A percentile compares a stretch with the other conserved stretches of the same genome.
These are phyloP conservation scores for Gorsachius goisagi DNA, from an alignment of 2,113 vertebrate genomes.

Conservation along the genomic window DNA sequence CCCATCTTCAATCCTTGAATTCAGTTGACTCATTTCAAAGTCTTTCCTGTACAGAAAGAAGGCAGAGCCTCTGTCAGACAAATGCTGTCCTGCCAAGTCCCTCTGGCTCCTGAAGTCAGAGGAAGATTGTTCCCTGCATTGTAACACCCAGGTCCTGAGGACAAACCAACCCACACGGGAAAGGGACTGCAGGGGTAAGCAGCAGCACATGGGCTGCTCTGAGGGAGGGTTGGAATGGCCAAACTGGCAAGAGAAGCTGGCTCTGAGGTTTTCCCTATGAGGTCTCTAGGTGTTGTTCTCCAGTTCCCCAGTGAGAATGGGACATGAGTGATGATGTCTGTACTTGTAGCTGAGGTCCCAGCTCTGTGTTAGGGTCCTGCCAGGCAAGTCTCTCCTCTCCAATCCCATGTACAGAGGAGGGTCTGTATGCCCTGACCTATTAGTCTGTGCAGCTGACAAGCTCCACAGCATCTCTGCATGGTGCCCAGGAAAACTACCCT, in stretches of 20 bases:
- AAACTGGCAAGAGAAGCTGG: not conserved
- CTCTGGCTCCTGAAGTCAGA: not conserved
- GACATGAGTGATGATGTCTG: not conserved
- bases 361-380: not conserved
- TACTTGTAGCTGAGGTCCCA: not conserved
- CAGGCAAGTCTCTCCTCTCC: not conserved
- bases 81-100: not conserved
- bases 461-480: not conserved
- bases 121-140: not conserved
- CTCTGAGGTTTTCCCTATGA: not conserved
- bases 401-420: not conserved
- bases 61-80: not conserved
- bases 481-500: not conserved
- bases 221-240: not conserved
- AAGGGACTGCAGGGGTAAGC: not conserved
- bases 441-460: not conserved
- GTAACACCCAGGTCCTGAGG: not conserved
- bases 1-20: conserved; percentile 87
- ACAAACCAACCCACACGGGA: not conserved
- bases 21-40: conserved; percentile 86
- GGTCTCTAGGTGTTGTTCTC: not conserved
- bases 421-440: not conserved
- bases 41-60: conserved; percentile 81
- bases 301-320: rapidly evolving
- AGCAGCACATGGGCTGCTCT: not conserved